A percentile compares a stretch with the other conserved stretches of the same genome.
Conservation (phyloP, 2,113 vertebrate species). For the Mesembrinibis cayennensis region DNA sequence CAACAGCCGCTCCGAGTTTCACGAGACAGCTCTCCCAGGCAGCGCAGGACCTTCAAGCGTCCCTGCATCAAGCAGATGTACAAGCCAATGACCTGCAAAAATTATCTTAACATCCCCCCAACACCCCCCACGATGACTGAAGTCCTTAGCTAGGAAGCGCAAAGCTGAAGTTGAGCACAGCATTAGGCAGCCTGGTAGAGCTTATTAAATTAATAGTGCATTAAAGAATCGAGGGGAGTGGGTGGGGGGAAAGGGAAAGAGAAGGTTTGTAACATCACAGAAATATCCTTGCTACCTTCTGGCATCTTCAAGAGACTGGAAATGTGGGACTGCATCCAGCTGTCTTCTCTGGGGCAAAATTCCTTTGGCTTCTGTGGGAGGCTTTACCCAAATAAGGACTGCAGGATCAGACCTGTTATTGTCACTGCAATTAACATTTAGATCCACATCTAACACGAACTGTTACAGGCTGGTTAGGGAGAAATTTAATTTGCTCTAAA, state of each 20-base stretch:
- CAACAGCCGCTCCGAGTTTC: background rate
- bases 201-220: conserved; percentile 53
- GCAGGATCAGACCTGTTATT: conserved; percentile 69
- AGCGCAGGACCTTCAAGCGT: background rate
- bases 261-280: conserved; percentile 42
- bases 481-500: conserved; percentile 68
- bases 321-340: conserved; percentile 61
- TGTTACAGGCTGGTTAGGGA: conserved; percentile 65
- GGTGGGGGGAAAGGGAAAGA: background rate
- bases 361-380: conserved; percentile 68
- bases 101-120: background rate
- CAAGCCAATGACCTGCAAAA: background rate
- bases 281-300: conserved; percentile 51
- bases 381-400: conserved; percentile 61
- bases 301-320: conserved; percentile 59
- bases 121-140: background rate
- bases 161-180: background rate
- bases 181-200: background rate
- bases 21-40: background rate
- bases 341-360: conserved; percentile 67
- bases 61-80: background rate
- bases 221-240: conserved; percentile 3
- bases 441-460: conserved; percentile 63
- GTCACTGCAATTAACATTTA: conserved; percentile 68
- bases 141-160: background rate